These are phyloP conservation scores for Xestobium rufovillosum DNA, from an alignment of 2,888 invertebrate species.

Conservation along the genomic window DNA sequence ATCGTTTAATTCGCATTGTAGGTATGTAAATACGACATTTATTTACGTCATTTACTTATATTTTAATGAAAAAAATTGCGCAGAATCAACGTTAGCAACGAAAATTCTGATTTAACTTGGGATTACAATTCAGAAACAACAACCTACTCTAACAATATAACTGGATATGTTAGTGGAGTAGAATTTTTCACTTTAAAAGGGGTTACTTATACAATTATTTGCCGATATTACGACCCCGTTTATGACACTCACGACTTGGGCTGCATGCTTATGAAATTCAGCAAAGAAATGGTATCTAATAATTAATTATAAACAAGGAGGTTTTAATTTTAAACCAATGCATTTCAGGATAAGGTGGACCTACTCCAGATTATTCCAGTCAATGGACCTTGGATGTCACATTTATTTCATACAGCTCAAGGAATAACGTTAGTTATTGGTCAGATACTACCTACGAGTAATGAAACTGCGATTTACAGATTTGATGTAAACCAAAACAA, in stretches of 20 bases:
- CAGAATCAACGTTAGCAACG: conserved; percentile 23
- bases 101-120: conserved; percentile 32
- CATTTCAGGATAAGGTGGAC: conserved; percentile 27
- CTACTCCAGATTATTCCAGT: conserved; percentile 34
- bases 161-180: conserved; percentile 36
- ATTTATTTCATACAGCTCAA: conserved; percentile 35
- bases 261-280: conserved; percentile 31
- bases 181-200: conserved; percentile 34
- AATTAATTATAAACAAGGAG: background rate
- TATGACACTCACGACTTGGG: conserved; percentile 31
- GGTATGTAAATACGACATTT: conserved; percentile 22
- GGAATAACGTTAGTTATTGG: conserved; percentile 36
- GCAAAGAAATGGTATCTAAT: conserved; percentile 28
- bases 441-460: conserved; percentile 19
- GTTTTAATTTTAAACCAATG: conserved; percentile 1
- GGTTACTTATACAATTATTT: conserved; percentile 32
- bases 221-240: conserved; percentile 33
- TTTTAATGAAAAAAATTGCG: conserved; percentile 2
- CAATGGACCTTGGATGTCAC: conserved; percentile 29
- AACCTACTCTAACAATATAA: conserved; percentile 18
- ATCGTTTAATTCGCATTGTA: conserved; percentile 32
- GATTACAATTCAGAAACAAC: conserved; percentile 19
- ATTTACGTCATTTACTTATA: conserved; percentile 1
- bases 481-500: conserved; percentile 29
- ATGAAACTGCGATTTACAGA: conserved; percentile 29